Base-by-base conservation (phyloP, 2,888 invertebrate genomes). In the Linyphia triangularis region DNA sequence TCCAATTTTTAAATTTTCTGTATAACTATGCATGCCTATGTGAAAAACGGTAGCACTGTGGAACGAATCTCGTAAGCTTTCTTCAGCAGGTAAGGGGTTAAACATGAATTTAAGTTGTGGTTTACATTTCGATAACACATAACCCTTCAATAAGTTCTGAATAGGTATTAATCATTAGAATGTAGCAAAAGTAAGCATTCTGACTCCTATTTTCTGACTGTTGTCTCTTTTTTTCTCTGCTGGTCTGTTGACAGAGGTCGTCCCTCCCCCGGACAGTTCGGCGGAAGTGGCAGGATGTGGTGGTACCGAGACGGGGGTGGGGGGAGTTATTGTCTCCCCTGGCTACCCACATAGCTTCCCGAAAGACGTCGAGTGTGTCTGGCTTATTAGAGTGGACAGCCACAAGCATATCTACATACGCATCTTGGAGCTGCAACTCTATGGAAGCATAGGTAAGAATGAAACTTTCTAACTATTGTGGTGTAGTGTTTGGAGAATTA, bases 321-420 rank as follows among this genome's bases (percentile, higher is more conserved):
- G 92, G 2, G 93, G 93, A 3, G 91, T 92, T n/a, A 92, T 93
- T 57, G 90, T 90, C 6, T 93, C 93, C 24, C 93, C 93, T 5
- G 93, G 93, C 1, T 93, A 92, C 89, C 93, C 93, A 2, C 85
- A 89, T 9, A 92, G 92, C 9, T 93, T 92, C 88, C 92, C 93
- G 0, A 92, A 91, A 28, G 92, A 93, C 59, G 91, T 93, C 13
- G 92, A 93, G 9, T 93, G 93, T 91, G 91, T 92, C 59, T 93
- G 93, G 93, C 91, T 93, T 30, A 92, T 93, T 61, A 91, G 93
- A 61, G 93, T 93, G 10, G 91, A 92, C 24, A 92, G 92, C 51
- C 90, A 91, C 40, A 92, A 92, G 86, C 91, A 93, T 61, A 92
- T 93, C 63, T 93, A 93, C 90, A 89, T 93, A 13, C 91, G 92